A percentile compares a stretch with the other conserved stretches of the same genome.
Evolutionary conservation across 2,113 vertebrate genomes (phyloP).

Genomic region (Glaucidium brasilianum): DNA sequence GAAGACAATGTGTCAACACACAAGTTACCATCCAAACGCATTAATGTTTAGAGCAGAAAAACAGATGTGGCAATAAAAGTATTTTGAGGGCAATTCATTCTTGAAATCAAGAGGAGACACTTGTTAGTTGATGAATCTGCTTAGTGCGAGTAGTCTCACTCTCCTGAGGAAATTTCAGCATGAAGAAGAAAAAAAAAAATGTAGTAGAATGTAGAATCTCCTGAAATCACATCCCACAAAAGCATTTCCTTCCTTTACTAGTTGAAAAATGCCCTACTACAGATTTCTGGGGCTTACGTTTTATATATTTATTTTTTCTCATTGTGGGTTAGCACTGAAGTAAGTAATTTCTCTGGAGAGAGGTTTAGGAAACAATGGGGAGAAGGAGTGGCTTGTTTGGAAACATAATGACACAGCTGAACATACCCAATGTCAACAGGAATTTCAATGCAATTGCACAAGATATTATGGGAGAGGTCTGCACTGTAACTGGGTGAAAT

Average conservation of each 20-base stretch:
- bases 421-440: conserved; percentile 40
- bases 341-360: not conserved
- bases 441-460: conserved; percentile 56
- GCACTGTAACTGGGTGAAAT: not conserved
- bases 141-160: not conserved
- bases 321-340: not conserved
- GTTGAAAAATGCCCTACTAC: not conserved
- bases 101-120: not conserved
- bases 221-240: not conserved
- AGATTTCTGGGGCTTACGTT: not conserved
- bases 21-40: not conserved
- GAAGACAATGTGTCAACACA: not conserved
- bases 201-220: not conserved
- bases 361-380: conserved; percentile 36
- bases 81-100: not conserved
- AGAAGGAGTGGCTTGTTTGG: conserved; percentile 60
- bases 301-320: not conserved
- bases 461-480: conserved; percentile 52
- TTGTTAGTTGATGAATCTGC: not conserved
- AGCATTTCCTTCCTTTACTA: not conserved
- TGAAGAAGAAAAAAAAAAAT: not conserved
- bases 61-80: not conserved
- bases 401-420: conserved; percentile 52
- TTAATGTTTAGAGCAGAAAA: conserved; percentile 6
- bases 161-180: not conserved